A percentile compares a stretch with the other conserved stretches of the same genome.
Conservation (phyloP, 2,113 vertebrate genomes). For the Heterotilapia buettikoferi region DNA sequence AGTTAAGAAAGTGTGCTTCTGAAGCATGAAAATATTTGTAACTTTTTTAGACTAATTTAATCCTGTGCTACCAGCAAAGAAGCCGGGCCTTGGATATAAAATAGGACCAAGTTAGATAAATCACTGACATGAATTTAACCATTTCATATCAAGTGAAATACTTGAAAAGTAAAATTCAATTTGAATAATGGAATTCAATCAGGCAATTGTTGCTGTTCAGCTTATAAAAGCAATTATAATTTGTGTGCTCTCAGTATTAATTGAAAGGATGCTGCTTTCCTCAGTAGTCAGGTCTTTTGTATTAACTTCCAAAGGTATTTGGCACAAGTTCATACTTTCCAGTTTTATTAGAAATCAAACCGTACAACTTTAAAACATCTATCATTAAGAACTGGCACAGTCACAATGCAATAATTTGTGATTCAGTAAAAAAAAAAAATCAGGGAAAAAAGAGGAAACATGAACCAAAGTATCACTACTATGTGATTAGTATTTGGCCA, state of each 20-base stretch:
- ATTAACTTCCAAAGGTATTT: neutral
- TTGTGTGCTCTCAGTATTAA: neutral
- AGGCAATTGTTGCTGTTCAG: neutral
- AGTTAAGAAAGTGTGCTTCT: neutral
- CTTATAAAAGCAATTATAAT: neutral
- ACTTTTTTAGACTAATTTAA: neutral
- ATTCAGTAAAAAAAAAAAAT: fast-evolving
- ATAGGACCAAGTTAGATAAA: neutral
- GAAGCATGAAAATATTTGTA: neutral
- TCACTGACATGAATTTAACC: neutral
- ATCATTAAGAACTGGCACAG: neutral
- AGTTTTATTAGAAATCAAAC: neutral
- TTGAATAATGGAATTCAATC: neutral
- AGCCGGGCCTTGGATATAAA: fast-evolving
- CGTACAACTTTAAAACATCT: neutral
- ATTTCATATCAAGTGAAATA: neutral
- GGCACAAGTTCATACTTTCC: neutral
- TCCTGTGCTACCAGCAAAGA: neutral
- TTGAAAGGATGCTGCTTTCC: neutral
- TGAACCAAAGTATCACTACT: neutral
- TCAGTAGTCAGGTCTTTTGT: neutral
- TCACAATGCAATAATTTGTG: neutral
- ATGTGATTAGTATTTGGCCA: neutral
- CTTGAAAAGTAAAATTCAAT: neutral
- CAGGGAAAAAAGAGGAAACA: neutral